These are phyloP conservation scores for Epinotia bilunana DNA, from an alignment of 2,888 invertebrate genomes.

Conservation along the genomic window DNA sequence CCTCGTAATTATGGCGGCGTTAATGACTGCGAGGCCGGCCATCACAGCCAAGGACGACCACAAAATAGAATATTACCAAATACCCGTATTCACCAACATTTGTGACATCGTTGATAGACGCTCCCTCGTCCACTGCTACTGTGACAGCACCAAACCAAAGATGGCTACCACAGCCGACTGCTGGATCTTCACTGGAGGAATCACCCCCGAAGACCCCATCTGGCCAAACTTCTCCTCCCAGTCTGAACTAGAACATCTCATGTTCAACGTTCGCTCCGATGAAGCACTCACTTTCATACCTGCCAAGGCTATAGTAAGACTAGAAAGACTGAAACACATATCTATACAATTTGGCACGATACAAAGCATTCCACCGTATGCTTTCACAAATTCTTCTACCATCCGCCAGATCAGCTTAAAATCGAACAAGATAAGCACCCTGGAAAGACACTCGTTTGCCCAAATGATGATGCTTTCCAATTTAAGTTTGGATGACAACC, in stretches of 20 bases:
- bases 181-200: slow-evolving; percentile 86
- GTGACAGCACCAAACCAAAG: slow-evolving; percentile 76
- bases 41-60: slow-evolving; percentile 73
- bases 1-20: slow-evolving; percentile 71
- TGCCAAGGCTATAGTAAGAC: slow-evolving; percentile 86
- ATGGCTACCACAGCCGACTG: slow-evolving; percentile 89
- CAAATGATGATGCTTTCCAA: slow-evolving; percentile 88
- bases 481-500: slow-evolving; percentile 90
- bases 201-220: slow-evolving; percentile 87
- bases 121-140: slow-evolving; percentile 81
- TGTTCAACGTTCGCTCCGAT: slow-evolving; percentile 88
- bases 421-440: slow-evolving; percentile 87
- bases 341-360: slow-evolving; percentile 90
- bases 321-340: slow-evolving; percentile 87
- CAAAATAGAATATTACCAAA: slow-evolving; percentile 69
- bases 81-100: slow-evolving; percentile 74
- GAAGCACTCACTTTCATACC: slow-evolving; percentile 89
- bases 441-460: slow-evolving; percentile 89
- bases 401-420: slow-evolving; percentile 88
- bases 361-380: slow-evolving; percentile 87
- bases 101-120: slow-evolving; percentile 77
- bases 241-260: slow-evolving; percentile 87
- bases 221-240: slow-evolving; percentile 91
- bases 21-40: slow-evolving; percentile 74
- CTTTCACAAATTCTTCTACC: slow-evolving; percentile 90